A percentile compares a stretch with the other conserved stretches of the same genome.
These are phyloP conservation scores for Fistularia tabacaria DNA, from an alignment of 2,797 vertebrate species.

Conservation along the genomic window DNA sequence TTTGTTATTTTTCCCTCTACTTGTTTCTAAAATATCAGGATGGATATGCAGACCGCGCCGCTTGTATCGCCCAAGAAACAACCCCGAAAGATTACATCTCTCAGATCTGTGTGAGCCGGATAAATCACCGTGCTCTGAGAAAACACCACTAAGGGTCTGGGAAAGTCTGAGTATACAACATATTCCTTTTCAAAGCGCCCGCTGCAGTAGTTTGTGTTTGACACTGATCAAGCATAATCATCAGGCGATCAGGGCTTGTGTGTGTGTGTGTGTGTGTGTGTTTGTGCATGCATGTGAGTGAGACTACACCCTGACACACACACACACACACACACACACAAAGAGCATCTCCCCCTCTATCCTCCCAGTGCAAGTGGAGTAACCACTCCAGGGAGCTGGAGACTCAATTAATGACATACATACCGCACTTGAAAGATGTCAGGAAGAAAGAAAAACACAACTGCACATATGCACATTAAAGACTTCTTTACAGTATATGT, in stretches of 20 bases:
- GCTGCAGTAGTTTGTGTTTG: slow-evolving; percentile 68
- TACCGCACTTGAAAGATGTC: slow-evolving; percentile 65
- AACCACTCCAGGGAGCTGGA: slow-evolving; percentile 72
- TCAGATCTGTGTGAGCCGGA: slow-evolving; percentile 55
- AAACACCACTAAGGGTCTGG: slow-evolving; percentile 55
- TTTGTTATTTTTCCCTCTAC: slow-evolving; percentile 22
- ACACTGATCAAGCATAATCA: slow-evolving; percentile 77
- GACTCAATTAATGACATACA: slow-evolving; percentile 74
- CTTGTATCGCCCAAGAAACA: slow-evolving; percentile 21
- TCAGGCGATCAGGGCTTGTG: slow-evolving; percentile 52
- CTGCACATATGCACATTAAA: slow-evolving; percentile 61
- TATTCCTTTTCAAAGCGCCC: slow-evolving; percentile 69
- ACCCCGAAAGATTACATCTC: slow-evolving; percentile 28
- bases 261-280: slow-evolving; percentile 31
- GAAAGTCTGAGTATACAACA: slow-evolving; percentile 62
- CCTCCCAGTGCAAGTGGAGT: slow-evolving; percentile 58
- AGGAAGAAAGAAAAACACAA: slow-evolving; percentile 62
- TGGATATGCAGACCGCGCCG: slow-evolving; percentile 27
- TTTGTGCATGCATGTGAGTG: slow-evolving; percentile 25
- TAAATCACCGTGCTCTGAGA: slow-evolving; percentile 45
- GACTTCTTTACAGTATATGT: slow-evolving; percentile 26
- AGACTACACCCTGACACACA: slow-evolving; percentile 27
- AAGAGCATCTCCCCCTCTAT: slow-evolving; percentile 44
- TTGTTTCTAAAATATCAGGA: slow-evolving; percentile 24
- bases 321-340: slow-evolving; percentile 24